Conservation (phyloP, 2,797 vertebrate species). For the Lepus oiostolus region DNA sequence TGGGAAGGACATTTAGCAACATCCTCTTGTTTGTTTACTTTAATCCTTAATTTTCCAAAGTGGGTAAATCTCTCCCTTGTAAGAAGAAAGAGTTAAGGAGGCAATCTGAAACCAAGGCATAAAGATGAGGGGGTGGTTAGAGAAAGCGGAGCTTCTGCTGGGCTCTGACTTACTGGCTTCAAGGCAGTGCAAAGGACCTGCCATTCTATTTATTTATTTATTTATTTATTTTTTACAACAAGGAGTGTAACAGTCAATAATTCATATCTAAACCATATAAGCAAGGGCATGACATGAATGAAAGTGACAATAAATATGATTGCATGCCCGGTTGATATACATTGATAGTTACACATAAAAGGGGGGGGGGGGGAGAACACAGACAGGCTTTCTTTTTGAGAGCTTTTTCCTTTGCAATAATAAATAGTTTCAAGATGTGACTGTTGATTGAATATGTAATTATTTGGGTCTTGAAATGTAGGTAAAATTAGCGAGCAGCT, state of each 20-base stretch:
- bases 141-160: constrained; percentile 34
- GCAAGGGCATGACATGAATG: constrained; percentile 90
- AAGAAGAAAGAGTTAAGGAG: constrained; percentile 56
- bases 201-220: constrained; percentile 81
- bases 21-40: constrained; percentile 86
- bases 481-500: constrained; percentile 84
- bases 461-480: constrained; percentile 85
- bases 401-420: constrained; percentile 68
- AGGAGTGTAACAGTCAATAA: constrained; percentile 89
- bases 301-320: constrained; percentile 91
- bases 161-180: constrained; percentile 66
- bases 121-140: not conserved
- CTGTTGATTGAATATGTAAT: constrained; percentile 85
- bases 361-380: not conserved
- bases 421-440: constrained; percentile 79
- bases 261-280: constrained; percentile 90
- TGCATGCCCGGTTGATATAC: constrained; percentile 88
- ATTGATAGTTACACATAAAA: constrained; percentile 88
- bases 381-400: constrained; percentile 31
- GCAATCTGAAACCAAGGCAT: not conserved
- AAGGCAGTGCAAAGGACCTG: constrained; percentile 79
- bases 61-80: constrained; percentile 24
- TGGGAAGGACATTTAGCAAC: constrained; percentile 86
- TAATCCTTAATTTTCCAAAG: constrained; percentile 77
- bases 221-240: constrained; percentile 85